Evolutionary conservation across 1,140 invertebrate species (phyloP), one percentile per base, ranked within the genome.

Genomic region (Leptopilina boulardi): DNA sequence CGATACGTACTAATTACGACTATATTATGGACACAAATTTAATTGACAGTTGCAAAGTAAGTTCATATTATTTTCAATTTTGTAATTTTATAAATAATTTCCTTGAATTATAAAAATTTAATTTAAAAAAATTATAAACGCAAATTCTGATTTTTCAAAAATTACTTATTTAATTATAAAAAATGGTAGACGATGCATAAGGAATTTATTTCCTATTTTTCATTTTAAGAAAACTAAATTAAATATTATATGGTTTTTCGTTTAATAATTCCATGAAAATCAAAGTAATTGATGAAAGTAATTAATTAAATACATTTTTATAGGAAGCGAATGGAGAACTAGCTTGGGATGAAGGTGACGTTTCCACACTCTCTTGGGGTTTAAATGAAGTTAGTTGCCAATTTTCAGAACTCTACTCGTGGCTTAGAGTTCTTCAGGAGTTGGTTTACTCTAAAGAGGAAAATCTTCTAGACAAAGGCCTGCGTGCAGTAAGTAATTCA

Each of bases 11-110:
- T 26, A 95, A 96, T 90, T 98, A 98, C 91, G 95, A 97, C 88
- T 98, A 96, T 89, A 96, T 98, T 85, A 98, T 98, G 97, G 96
- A 97, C 89, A 97, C 96, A 88, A 95, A 97, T 86, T 94, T 98
- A 76, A 96, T 98, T 77, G 96, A 97, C 86, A 95, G 94, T 80
- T 98, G 96, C 92, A 94, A 94, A 90, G 95, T 95, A 90, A 51
- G 47, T 77, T 47, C 30, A 72, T 34, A 18, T 34, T 70, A 59
- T 38, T 13, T 54, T 44, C 21, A 21, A 13, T 72, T n/a, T 34
- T 34, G 3, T 6, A 26, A 70, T n/a, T n/a, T n/a, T n/a, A 8
- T 0, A 66, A 10, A 15, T 70, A 2, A 3, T 70, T 9, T 6
- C 15, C 15, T 70, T 15, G 30, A 11, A 9, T 30, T 38, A 30